These are phyloP conservation scores for Sus scrofa DNA, from an alignment of 2,113 vertebrate genomes.

Conservation along the genomic window T2T-Sscrofa CM000818.6:55607501-55608000, in stretches of 20 bases:
- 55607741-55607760: accelerated
- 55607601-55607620: accelerated
- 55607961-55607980: background rate
- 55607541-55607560: too few species aligned
- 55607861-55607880: background rate
- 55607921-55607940: background rate
- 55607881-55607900: background rate
- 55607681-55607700: background rate
- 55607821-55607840: background rate
- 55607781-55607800: background rate
- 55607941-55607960: background rate
- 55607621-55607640: background rate
- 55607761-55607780: background rate
- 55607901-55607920: too few species aligned
- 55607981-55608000: accelerated
- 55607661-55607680: background rate
- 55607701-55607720: background rate
- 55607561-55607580: too few species aligned
- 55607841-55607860: background rate
- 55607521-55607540: background rate
- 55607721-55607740: background rate
- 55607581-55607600: background rate
- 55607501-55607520: background rate
- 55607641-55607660: background rate
- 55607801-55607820: background rate